Evolutionary conservation across 2,888 invertebrate species (phyloP).

Genomic region (Pristionchus mayeri): DNA sequence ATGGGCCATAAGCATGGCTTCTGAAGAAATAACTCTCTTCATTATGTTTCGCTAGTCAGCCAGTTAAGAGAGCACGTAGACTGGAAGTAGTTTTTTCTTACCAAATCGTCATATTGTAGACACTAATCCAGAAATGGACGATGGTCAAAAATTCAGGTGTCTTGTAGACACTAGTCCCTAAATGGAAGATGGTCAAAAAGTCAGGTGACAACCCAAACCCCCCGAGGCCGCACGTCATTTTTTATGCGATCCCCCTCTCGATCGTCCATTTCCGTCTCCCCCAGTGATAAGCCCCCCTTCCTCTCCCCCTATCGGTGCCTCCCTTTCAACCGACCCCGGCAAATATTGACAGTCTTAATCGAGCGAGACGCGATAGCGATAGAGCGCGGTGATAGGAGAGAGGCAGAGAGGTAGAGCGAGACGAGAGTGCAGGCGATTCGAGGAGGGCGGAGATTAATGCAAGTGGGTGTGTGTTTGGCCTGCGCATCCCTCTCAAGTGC

Average conservation of each 20-base stretch:
- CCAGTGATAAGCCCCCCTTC: slow-evolving; percentile 21
- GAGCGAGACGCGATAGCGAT: background rate
- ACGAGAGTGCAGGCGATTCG: background rate
- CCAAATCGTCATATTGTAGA: no score
- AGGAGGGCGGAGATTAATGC: slow-evolving; percentile 7
- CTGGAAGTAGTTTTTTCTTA: no score
- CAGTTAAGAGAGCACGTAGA: no score
- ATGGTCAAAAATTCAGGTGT: no score
- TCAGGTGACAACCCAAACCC: no score
- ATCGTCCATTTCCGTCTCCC: background rate
- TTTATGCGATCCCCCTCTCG: background rate
- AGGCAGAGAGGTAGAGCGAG: background rate
- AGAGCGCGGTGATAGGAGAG: background rate
- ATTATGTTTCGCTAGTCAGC: no score
- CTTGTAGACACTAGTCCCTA: no score
- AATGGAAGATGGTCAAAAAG: no score
- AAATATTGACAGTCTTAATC: slow-evolving; percentile 36
- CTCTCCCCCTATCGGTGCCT: background rate
- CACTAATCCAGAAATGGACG: no score
- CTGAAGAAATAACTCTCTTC: no score
- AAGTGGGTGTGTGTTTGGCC: slow-evolving; percentile 10
- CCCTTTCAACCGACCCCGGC: background rate
- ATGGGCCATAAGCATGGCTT: no score
- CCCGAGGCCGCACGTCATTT: background rate
- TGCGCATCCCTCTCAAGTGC: slow-evolving; percentile 27